Evolutionary conservation across 92 coral and sea anemone species (phyloP).

Genomic region (Pocillopora grandis): DNA sequence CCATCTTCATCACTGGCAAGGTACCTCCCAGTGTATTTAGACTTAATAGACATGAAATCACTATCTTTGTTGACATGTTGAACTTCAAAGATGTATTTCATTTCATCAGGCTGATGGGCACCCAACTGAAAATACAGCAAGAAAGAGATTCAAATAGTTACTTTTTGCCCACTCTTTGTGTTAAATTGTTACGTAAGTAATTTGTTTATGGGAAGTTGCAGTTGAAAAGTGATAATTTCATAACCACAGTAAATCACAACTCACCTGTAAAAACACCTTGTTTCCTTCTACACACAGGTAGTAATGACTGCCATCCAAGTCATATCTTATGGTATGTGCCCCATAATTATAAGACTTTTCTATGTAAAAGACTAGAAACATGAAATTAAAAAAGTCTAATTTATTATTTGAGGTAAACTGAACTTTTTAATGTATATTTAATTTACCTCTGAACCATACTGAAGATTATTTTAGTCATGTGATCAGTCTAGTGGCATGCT

Average conservation of each 20-base stretch:
- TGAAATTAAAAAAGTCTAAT: neutral
- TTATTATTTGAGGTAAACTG: no score
- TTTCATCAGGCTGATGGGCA: no score
- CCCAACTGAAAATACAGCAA: neutral
- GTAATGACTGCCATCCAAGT: neutral
- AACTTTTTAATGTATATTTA: no score
- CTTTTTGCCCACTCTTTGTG: no score
- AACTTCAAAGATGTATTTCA: neutral
- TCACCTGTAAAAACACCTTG: slow-evolving; percentile 10
- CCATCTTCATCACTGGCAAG: neutral
- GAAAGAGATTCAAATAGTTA: no score
- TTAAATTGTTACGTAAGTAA: no score
- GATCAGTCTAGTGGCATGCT: no score
- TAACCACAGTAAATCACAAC: neutral
- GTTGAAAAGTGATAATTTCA: no score
- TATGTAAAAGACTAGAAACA: slow-evolving; percentile 4
- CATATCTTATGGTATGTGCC: slow-evolving; percentile 3
- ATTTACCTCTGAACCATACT: neutral
- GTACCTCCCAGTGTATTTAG: neutral
- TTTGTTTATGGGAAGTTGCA: no score
- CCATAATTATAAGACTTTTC: neutral
- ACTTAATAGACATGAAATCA: neutral
- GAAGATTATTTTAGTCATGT: neutral
- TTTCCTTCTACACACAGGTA: slow-evolving; percentile 11
- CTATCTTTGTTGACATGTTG: neutral